Percentiles rank a stretch among this genome's conserved stretches.
Conservation (phyloP, 2,113 vertebrate species). For the Cisticola juncidis region DNA sequence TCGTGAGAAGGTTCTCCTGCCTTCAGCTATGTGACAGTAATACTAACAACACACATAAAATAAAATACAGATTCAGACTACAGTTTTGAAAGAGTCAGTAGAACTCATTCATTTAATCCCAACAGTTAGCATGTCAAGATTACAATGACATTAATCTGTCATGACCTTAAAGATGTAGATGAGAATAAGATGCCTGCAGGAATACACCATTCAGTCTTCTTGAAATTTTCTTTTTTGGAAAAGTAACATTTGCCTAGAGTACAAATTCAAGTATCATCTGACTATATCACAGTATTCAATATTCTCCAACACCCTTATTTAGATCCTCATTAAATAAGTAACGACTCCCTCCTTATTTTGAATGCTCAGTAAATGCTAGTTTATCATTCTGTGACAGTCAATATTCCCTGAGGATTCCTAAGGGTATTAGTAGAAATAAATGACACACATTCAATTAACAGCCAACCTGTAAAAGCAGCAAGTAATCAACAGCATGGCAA, state of each 20-base stretch:
- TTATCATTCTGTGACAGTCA: conserved; percentile 69
- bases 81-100: neutral
- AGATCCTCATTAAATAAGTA: conserved; percentile 35
- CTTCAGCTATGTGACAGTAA: neutral
- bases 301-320: neutral
- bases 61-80: neutral
- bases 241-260: neutral
- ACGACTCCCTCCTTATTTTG: conserved; percentile 71
- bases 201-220: neutral
- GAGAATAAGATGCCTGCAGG: neutral
- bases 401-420: conserved; percentile 29
- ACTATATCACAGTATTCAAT: neutral
- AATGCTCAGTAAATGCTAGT: conserved; percentile 70
- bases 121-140: neutral
- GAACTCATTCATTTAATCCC: neutral
- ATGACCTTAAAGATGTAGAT: neutral
- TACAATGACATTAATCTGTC: neutral
- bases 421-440: conserved; percentile 47
- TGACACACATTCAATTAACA: conserved; percentile 4
- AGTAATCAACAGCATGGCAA: conserved; percentile 19
- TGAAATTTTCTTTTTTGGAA: neutral
- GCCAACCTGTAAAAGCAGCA: neutral
- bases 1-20: neutral
- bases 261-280: neutral
- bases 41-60: neutral